Conservation (phyloP, 2,888 invertebrate species). For the Desoria tigrina region DNA sequence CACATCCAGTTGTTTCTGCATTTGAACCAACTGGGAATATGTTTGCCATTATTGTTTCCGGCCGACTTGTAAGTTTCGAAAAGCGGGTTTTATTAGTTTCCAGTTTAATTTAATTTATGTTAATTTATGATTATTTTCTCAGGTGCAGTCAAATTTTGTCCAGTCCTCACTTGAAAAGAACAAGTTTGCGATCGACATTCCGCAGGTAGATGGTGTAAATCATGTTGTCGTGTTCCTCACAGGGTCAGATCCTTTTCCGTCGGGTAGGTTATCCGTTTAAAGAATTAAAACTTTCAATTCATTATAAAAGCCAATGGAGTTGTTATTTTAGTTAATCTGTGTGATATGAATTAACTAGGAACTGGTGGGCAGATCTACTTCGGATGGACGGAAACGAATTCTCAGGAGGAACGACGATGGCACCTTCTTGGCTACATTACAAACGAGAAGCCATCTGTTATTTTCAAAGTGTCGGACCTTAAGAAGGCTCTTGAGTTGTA, state of each 20-base stretch:
- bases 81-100: too few species aligned
- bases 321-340: too few species aligned
- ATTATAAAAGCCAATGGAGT: too few species aligned
- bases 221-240: not conserved
- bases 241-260: not conserved
- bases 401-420: constrained; percentile 5
- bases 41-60: too few species aligned
- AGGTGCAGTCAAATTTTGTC: too few species aligned
- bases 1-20: too few species aligned
- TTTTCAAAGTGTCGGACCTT: not conserved
- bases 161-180: too few species aligned
- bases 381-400: not conserved
- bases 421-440: constrained; percentile 5
- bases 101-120: too few species aligned
- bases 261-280: not conserved
- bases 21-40: too few species aligned
- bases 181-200: not conserved
- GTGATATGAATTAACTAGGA: not conserved
- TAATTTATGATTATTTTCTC: too few species aligned
- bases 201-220: not conserved
- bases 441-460: not conserved
- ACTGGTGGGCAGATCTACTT: constrained; percentile 11
- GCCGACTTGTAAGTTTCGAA: too few species aligned
- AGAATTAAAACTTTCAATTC: too few species aligned
- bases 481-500: constrained; percentile 5